A percentile compares a stretch with the other conserved stretches of the same genome.
These are phyloP conservation scores for Phenganax subtilis DNA, from an alignment of 92 coral and sea anemone species.

Conservation along the genomic window DNA sequence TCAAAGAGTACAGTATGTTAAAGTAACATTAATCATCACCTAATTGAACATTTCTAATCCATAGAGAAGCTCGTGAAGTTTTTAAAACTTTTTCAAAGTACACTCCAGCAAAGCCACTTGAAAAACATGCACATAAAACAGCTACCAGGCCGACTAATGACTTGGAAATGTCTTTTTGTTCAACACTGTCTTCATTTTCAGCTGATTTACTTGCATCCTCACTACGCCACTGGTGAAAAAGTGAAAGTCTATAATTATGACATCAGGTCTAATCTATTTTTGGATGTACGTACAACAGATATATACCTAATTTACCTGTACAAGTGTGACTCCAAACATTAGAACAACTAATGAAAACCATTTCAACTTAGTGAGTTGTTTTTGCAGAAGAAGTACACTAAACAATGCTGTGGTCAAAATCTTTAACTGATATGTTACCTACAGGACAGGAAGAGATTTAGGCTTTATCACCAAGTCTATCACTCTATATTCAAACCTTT, in stretches of 20 bases:
- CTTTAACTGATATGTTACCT: slow-evolving; percentile 98
- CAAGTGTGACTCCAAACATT: slow-evolving; percentile 87
- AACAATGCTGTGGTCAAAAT: slow-evolving; percentile 93
- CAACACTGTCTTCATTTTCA: slow-evolving; percentile 24
- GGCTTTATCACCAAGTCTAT: background rate
- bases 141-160: slow-evolving; percentile 79
- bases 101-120: slow-evolving; percentile 99
- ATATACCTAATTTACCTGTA: slow-evolving; percentile 56
- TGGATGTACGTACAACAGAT: background rate
- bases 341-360: slow-evolving; percentile 86
- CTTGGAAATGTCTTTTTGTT: slow-evolving; percentile 42
- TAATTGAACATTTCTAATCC: slow-evolving; percentile 93
- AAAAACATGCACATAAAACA: slow-evolving; percentile 86
- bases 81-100: slow-evolving; percentile 93
- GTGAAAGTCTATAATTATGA: background rate
- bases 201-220: slow-evolving; percentile 1
- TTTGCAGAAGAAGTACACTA: slow-evolving; percentile 76
- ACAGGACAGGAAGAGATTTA: background rate
- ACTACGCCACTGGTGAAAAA: background rate
- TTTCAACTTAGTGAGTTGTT: slow-evolving; percentile 57
- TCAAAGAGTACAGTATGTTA: background rate
- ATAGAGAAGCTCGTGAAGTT: slow-evolving; percentile 74
- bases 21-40: slow-evolving; percentile 47
- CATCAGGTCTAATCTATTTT: background rate
- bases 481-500: too few species aligned